Evolutionary conservation across 2,888 invertebrate species (phyloP), one percentile per base, ranked within the genome.

Genomic region (Dexiosoma caninum): DNA sequence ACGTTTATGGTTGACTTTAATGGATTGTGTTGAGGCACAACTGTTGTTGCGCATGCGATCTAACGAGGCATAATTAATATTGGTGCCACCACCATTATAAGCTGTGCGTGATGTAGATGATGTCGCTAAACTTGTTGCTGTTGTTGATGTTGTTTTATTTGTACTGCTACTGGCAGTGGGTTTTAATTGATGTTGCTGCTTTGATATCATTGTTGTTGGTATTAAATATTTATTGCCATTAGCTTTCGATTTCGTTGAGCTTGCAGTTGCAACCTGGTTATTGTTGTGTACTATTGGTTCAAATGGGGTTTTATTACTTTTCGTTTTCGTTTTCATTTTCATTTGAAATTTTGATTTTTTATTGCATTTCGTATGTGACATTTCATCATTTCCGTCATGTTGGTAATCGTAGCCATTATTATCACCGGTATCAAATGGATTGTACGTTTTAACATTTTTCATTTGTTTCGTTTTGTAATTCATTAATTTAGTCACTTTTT

Each of bases 61-160:
- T 19, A 88, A 78, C 49, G 88, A 87, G 30, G 87, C 87, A 83
- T 88, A 88, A 83, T 88, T 87, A 37, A 88, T 88, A 83, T 84
- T 85, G 30, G 84, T 86, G 82, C 74, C 44, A 74, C 72, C 69
- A 70, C 76, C 49, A 67, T 30, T 46, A 59, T 32, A 53, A 59
- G 23, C 40, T 9, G 40, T 64, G 77, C 77, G 70, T 72, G 67
- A 46, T 66, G 66, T 51, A 42, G 75, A 49, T 70, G 72, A 49
- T 9, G 75, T 14, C 14, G 66, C 16, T 42, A 14, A 42, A 4
- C 21, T 40, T 19, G 64, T 10, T 32, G 51, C 35, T 21, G 62
- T n/a, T n/a, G n/a, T n/a, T n/a, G n/a, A n/a, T n/a, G n/a, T n/a
- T n/a, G n/a, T n/a, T n/a, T n/a, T 42, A n/a, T 70, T 32, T 42